Conservation (phyloP, 2,797 vertebrate species). For the Tamandua tetradactyla region DNA sequence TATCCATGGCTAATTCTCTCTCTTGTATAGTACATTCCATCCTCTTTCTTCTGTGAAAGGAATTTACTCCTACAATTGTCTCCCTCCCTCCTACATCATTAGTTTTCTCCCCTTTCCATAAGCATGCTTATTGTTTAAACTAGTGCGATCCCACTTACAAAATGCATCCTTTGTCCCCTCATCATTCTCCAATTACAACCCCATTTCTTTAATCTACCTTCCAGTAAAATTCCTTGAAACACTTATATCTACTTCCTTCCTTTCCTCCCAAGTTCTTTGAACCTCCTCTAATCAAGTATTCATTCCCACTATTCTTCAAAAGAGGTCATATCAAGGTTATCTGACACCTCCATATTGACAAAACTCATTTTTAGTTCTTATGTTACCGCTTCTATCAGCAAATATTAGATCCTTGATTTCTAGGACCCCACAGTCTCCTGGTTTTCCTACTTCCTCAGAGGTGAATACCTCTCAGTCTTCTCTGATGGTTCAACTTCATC, state of each 20-base stretch:
- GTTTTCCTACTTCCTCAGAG: neutral
- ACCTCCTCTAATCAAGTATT: neutral
- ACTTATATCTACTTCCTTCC: neutral
- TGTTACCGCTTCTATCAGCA: neutral
- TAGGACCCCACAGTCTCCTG: neutral
- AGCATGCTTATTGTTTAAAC: neutral
- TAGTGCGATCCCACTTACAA: neutral
- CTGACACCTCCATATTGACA: rapidly evolving
- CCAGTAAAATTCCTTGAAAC: neutral
- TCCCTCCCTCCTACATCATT: neutral
- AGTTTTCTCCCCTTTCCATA: neutral
- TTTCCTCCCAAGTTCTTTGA: neutral
- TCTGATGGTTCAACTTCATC: neutral
- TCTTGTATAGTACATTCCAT: neutral
- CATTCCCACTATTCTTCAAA: neutral
- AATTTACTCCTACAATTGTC: neutral
- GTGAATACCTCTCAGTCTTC: neutral
- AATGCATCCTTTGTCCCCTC: neutral
- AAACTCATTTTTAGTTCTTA: neutral
- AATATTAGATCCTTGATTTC: neutral
- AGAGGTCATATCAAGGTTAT: neutral
- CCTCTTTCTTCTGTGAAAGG: neutral
- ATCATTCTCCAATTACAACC: neutral
- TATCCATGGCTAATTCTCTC: neutral
- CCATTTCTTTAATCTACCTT: neutral